phyloP scores from a whole-genome alignment of 2,113 vertebrate species.

The Sakesphorus luctuosus region DNA sequence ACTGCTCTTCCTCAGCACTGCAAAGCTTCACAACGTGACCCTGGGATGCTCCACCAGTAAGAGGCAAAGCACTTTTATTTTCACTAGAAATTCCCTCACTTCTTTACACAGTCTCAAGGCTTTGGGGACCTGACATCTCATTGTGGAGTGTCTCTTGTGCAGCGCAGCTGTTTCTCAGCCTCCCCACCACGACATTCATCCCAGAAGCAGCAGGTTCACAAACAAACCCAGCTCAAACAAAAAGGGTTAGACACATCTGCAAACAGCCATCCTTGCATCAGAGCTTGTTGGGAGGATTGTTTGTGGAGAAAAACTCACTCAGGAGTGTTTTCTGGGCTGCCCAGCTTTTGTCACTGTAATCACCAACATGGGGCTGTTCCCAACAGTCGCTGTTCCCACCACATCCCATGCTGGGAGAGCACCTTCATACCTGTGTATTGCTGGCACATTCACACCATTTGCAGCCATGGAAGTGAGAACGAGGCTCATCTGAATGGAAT shows the following conservation, averaged over 20 bases:
- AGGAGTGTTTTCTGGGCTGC: not conserved
- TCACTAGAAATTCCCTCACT: not conserved
- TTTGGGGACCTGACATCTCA: slow-evolving; percentile 3
- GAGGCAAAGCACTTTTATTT: not conserved
- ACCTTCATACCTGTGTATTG: not conserved
- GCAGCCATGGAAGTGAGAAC: not conserved
- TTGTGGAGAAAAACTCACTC: not conserved
- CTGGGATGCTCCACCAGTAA: not conserved
- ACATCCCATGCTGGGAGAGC: not conserved
- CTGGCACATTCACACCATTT: not conserved
- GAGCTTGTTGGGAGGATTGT: not conserved
- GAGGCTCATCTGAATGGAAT: not conserved
- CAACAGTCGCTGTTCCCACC: fast-evolving
- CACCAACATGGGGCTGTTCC: fast-evolving
- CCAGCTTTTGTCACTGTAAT: not conserved
- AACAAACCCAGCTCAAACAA: not conserved
- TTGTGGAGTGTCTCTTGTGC: not conserved
- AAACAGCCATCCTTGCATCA: not conserved
- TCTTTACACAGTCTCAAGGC: not conserved
- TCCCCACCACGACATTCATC: not conserved
- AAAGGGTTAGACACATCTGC: not conserved
- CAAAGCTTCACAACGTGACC: not conserved
- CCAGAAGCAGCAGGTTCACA: not conserved
- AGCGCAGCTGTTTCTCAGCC: not conserved
- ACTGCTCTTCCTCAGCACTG: not conserved